These are phyloP conservation scores for Philereme vetulata DNA, from an alignment of 2,888 invertebrate genomes.

Conservation along the genomic window DNA sequence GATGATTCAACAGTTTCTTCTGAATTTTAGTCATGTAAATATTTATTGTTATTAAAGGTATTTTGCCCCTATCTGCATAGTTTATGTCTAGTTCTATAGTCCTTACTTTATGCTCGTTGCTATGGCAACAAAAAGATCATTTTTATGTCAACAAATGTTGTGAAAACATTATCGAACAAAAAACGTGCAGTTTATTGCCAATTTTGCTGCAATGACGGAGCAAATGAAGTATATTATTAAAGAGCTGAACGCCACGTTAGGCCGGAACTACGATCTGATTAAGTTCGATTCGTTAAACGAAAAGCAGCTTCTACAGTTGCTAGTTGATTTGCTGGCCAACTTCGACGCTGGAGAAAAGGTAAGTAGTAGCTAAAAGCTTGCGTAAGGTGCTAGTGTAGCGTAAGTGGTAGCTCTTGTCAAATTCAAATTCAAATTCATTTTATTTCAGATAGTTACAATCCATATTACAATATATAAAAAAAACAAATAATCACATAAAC, in stretches of 20 bases:
- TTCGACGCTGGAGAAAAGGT: constrained; percentile 87
- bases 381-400: no score
- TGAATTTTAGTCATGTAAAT: no score
- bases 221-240: constrained; percentile 88
- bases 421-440: no score
- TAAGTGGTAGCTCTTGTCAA: no score
- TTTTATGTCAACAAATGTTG: constrained; percentile 16
- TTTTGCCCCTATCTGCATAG: no score
- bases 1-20: no score
- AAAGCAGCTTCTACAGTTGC: constrained; percentile 89
- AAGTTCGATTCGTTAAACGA: constrained; percentile 92
- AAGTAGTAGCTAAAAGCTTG: constrained; percentile 26
- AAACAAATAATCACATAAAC: no score
- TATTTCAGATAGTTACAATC: no score
- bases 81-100: no score
- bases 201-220: constrained; percentile 81
- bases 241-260: constrained; percentile 89
- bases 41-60: no score
- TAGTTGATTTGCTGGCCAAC: constrained; percentile 89
- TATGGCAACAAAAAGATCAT: constrained; percentile 46
- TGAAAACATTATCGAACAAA: background rate
- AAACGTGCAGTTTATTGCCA: no score
- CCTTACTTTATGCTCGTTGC: constrained; percentile 19
- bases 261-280: constrained; percentile 90
- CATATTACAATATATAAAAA: no score